phyloP scores from a whole-genome alignment of 2,113 vertebrate genomes.

The Terrapene triunguis region DNA sequence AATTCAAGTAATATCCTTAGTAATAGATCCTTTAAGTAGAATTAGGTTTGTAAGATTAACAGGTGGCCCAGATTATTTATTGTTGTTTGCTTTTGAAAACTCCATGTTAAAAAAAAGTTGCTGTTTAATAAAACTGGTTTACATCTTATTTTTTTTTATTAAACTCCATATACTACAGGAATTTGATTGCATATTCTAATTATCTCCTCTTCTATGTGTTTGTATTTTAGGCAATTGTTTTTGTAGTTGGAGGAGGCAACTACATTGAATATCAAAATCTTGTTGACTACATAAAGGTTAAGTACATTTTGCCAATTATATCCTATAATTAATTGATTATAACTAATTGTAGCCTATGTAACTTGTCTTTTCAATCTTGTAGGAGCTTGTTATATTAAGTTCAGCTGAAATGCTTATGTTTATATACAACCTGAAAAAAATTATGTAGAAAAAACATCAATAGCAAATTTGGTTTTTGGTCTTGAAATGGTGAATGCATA shows the following conservation, averaged over 20 bases:
- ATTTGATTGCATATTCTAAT: constrained; percentile 5
- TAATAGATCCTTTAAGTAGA: neutral
- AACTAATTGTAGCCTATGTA: neutral
- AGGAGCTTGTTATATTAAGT: neutral
- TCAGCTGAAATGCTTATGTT: neutral
- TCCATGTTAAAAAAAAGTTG: neutral
- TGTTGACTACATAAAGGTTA: constrained; percentile 95
- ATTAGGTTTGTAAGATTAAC: neutral
- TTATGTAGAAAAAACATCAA: neutral
- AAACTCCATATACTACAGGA: neutral
- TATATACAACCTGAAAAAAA: neutral
- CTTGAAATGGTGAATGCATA: neutral
- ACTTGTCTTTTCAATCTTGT: neutral
- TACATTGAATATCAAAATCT: constrained; percentile 99
- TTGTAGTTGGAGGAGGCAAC: constrained; percentile 97
- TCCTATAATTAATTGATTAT: neutral
- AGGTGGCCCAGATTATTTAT: neutral
- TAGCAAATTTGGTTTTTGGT: neutral
- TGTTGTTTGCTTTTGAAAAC: neutral
- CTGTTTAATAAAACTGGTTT: neutral
- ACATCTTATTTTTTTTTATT: neutral
- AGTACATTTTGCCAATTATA: constrained; percentile 4
- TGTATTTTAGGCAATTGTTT: constrained; percentile 91
- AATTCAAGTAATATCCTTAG: neutral
- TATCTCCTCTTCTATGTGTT: neutral